Evolutionary conservation across 2,888 invertebrate species (phyloP), one percentile per base, ranked within the genome.

Genomic region (Mythimna pallens): DNA sequence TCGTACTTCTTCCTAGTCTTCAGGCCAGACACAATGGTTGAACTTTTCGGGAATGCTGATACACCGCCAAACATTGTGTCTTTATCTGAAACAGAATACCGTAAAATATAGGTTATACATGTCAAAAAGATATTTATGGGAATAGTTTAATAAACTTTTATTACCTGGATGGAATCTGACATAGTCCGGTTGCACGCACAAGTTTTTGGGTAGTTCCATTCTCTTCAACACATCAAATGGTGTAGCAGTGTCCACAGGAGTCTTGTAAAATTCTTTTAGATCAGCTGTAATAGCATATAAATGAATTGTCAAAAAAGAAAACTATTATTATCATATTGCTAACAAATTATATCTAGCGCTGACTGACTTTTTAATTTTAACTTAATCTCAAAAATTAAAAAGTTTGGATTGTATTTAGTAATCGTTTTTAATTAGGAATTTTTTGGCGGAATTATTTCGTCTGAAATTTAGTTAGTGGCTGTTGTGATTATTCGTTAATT

Each of bases 21-120:
- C 5, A 99, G 91, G 47, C 99, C 98, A 0, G 98, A 97, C 0
- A 99, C 98, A 70, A 98, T 93, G 0, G 98, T 98, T 2, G 98
- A 98, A 88, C 98, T 98, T 88, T 97, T 97, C 1, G 99, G 99
- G 92, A 98, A 99, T 0, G 98, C 99, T 40, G 98, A 97, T 84
- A 97, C 92, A 12, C 99, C 99, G 80, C 97, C 92, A 80, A 95
- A 96, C 59, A 94, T 36, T 6, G 93, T 92, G 71, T 95, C 96
- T 88, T 91, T 96, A 66, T 96, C 96, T 96, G 92, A 80, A 94
- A 94, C 50, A 78, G 69, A 73, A n/a, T 40, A 50, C 61, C 54
- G 9, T 7, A 58, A 17, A 14, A 30, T 36, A 9, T 43, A 25
- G 20, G 1, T 17, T 14, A 40, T 17, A 25, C 17, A 30, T 9